Evolutionary conservation across 2,888 invertebrate genomes (phyloP).

Genomic region (Limnephilus auricula): DNA sequence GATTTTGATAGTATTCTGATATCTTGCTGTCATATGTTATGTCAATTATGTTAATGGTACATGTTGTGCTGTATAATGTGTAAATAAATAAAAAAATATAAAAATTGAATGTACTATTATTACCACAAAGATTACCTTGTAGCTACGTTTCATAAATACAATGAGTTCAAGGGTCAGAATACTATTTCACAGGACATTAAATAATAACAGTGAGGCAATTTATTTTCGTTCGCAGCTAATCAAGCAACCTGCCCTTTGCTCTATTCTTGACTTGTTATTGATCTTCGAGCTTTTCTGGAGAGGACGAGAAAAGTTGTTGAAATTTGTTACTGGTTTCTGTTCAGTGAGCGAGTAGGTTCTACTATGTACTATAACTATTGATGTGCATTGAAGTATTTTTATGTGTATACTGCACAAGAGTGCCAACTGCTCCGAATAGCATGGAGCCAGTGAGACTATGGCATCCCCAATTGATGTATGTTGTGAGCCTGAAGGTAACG

Average conservation of each 20-base stretch:
- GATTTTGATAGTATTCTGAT: too few species aligned
- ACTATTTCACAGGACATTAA: not conserved
- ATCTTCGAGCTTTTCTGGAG: not conserved
- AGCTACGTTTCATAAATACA: not conserved
- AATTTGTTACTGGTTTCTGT: not conserved
- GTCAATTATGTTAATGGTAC: too few species aligned
- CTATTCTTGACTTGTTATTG: not conserved
- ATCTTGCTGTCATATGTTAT: too few species aligned
- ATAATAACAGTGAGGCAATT: not conserved
- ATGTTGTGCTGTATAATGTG: too few species aligned
- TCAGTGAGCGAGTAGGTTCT: not conserved
- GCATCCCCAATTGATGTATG: too few species aligned
- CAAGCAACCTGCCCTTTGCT: not conserved
- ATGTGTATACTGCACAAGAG: too few species aligned
- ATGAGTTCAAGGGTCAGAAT: not conserved
- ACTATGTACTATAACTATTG: not conserved
- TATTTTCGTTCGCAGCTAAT: not conserved
- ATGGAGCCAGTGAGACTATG: too few species aligned
- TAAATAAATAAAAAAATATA: too few species aligned
- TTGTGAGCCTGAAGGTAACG: too few species aligned
- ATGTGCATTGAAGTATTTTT: not conserved
- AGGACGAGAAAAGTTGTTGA: not conserved
- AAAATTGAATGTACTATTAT: too few species aligned
- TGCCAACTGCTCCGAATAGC: too few species aligned
- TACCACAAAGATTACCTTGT: not conserved